Base-by-base conservation (phyloP, 1,140 invertebrate genomes). In the Drosophila carrolli region DNA sequence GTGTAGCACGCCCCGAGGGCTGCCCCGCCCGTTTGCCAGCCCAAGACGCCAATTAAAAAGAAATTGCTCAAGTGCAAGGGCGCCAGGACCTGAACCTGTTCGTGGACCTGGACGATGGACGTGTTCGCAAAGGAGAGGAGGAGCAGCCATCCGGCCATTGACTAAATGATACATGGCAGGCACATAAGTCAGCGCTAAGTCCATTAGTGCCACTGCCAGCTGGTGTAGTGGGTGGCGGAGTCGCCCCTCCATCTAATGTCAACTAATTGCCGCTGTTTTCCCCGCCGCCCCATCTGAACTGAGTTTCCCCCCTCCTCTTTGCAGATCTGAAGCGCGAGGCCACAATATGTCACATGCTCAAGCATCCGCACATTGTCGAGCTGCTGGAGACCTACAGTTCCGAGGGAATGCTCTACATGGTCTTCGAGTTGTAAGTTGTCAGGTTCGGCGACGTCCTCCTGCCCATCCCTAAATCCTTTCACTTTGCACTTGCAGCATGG, bases 381-480 rank as follows among this genome's bases (percentile, higher is more conserved):
- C 94, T 99, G 32, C 93, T 99, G 60, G 98, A 99, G 93, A 99
- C 98, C 0, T 99, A 99, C 94, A 98, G 98, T 86, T 99, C 98
- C 8, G 98, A 99, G 93, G 98, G 98, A 85, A 98, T 99, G 96
- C 94, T 99, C 3, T 99, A 99, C 92, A 99, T 99, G 98, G 98
- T 99, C 68, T 99, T 99, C 94, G 98, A 99, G 95, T 98, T 98
- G 98, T 99, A 95, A 98, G 98, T 95, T 55, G 54, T 59, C 43
- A 38, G 43, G 41, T 46, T 11, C 35, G 38, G 40, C 23, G 56
- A 54, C 65, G 32, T 66, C 16, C 62, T 77, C 13, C 63, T 16
- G 53, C 60, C 57, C 78, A 60, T 63, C 54, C 46, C 70, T 62
- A 68, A 67, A 66, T 68, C 50, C 50, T 82, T 74, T 81, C 57